Conservation (phyloP, 2,888 invertebrate genomes). For the Nebria brevicollis region DNA sequence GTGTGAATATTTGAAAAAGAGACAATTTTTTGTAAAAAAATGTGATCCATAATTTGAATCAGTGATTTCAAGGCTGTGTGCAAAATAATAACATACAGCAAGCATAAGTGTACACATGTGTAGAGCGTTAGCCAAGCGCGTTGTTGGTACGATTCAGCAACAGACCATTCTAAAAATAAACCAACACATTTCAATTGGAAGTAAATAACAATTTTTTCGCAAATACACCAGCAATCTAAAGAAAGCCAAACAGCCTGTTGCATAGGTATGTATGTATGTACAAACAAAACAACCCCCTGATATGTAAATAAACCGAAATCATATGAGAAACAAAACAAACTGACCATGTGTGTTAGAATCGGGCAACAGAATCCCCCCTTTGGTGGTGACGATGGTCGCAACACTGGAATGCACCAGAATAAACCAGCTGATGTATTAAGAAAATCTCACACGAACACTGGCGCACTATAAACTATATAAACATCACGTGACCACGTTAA, state of each 20-base stretch:
- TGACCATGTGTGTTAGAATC: constrained; percentile 35
- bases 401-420: constrained; percentile 28
- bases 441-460: constrained; percentile 6
- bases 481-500: constrained; percentile 32
- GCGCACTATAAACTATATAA: constrained; percentile 29
- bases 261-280: not conserved
- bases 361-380: constrained; percentile 25
- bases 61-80: constrained; percentile 33
- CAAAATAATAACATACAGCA: constrained; percentile 30
- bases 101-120: not conserved
- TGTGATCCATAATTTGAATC: constrained; percentile 23
- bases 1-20: too few relatives aligned
- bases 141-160: not conserved
- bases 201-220: not conserved
- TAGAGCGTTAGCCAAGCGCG: not conserved
- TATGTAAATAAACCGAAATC: too few relatives aligned
- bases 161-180: not conserved
- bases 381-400: not conserved
- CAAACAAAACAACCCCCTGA: not conserved
- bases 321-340: not conserved
- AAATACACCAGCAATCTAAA: not conserved
- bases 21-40: not conserved
- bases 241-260: not conserved
- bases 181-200: not conserved
- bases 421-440: not conserved